phyloP scores from a whole-genome alignment of 2,113 vertebrate genomes.

The Trochalopteron elliotii region DNA sequence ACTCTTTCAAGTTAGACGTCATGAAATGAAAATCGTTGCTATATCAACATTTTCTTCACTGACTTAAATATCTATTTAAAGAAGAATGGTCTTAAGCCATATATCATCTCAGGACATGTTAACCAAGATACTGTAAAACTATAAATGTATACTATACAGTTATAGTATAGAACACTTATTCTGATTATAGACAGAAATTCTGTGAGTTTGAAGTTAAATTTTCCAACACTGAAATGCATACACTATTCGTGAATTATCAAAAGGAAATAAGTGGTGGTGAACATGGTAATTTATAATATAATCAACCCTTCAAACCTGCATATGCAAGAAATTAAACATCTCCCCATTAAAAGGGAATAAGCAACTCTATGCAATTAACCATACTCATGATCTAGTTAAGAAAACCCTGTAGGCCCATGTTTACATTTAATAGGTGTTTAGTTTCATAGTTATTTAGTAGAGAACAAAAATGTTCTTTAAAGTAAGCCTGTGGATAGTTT shows the following conservation, averaged over 20 bases:
- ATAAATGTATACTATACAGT: no score
- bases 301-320: not conserved
- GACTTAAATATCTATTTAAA: conserved; percentile 1
- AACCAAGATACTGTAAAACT: not conserved
- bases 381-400: not conserved
- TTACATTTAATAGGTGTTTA: not conserved
- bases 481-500: not conserved
- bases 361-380: not conserved
- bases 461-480: not conserved
- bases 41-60: not conserved
- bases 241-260: not conserved
- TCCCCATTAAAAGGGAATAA: not conserved
- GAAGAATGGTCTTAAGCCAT: not conserved
- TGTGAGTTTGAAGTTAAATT: not conserved
- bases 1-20: not conserved
- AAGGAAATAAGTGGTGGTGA: not conserved
- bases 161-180: not conserved
- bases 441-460: not conserved
- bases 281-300: not conserved
- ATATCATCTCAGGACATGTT: not conserved
- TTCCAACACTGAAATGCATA: not conserved
- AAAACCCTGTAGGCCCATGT: not conserved
- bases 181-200: not conserved
- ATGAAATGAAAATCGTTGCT: not conserved
- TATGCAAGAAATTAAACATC: not conserved